Evolutionary conservation across 2,888 invertebrate species (phyloP), one percentile per base, ranked within the genome.

Genomic region (Ectemnius continuus): DNA sequence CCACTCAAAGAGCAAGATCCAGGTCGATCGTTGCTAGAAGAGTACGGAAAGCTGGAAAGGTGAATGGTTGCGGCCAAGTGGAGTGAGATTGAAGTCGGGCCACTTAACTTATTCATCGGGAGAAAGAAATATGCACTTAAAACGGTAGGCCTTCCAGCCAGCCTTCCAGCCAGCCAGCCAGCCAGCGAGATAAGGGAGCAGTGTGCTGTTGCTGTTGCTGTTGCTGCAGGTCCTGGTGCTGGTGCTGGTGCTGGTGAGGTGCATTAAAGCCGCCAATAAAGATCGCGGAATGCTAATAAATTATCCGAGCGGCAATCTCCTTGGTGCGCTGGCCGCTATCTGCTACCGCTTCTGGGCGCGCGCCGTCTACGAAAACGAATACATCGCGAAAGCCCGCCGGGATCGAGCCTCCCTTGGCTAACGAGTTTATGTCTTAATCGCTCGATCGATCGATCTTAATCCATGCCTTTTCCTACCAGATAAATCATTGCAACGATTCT

Each of bases 221-320:
- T 2, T 20, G 20, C 23, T 14, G n/a, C n/a, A n/a, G n/a, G n/a
- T n/a, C 45, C 52, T 23, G 63, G 57, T 66, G 28, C n/a, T n/a
- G n/a, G n/a, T n/a, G n/a, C n/a, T n/a, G n/a, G n/a, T n/a, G 61
- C 52, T 23, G 63, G 57, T 66, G 28, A 70, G 60, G 61, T 61
- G 61, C 69, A 77, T 68, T 76, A 66, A 77, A 72, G 77, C 66
- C 71, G 75, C 76, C 75, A 72, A 77, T 76, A 77, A 72, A 76
- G 63, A 66, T 76, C 73, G 76, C 76, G 57, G 76, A 79, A 79
- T 79, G 78, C 76, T 70, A 78, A 79, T 79, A 79, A 76, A 79
- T 79, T 79, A 79, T 79, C 66, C 67, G 70, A 58, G 36, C 67
- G 70, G 63, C 72, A 47, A 63, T 74, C 65, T 47, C 67, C 56